Evolutionary conservation across 1,140 invertebrate genomes (phyloP).

Genomic region (Bombus waltoni): DNA sequence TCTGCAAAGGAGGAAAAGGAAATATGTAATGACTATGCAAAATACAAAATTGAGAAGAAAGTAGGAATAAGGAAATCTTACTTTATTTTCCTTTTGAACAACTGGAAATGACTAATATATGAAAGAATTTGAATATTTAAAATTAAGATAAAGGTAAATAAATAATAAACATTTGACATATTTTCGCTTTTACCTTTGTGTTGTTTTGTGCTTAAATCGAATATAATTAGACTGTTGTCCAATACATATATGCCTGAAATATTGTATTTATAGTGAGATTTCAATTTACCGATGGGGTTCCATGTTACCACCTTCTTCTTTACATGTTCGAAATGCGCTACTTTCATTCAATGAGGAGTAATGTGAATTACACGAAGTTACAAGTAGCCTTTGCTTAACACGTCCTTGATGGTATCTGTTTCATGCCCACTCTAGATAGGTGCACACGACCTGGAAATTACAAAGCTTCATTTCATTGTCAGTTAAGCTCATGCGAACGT

Average conservation of each 20-base stretch:
- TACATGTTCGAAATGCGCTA: neutral
- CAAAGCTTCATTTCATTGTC: slow-evolving; percentile 48
- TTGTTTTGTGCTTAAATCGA: neutral
- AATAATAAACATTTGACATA: neutral
- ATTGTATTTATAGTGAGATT: neutral
- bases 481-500: slow-evolving; percentile 55
- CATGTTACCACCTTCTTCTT: neutral
- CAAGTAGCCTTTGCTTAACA: slow-evolving; percentile 6
- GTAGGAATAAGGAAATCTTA: neutral
- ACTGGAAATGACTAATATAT: neutral
- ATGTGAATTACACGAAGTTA: slow-evolving; percentile 44
- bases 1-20: neutral
- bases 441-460: slow-evolving; percentile 48
- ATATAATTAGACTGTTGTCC: neutral
- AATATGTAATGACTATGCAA: too few relatives aligned
- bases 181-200: neutral
- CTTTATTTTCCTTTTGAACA: neutral
- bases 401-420: slow-evolving; percentile 53
- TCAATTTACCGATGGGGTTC: neutral
- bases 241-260: neutral
- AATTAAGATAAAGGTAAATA: neutral
- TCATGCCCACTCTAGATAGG: slow-evolving; percentile 13
- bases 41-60: neutral
- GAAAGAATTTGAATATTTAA: neutral
- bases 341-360: neutral